Base-by-base conservation (phyloP, 2,113 vertebrate genomes). In the Polypterus bichir region DNA sequence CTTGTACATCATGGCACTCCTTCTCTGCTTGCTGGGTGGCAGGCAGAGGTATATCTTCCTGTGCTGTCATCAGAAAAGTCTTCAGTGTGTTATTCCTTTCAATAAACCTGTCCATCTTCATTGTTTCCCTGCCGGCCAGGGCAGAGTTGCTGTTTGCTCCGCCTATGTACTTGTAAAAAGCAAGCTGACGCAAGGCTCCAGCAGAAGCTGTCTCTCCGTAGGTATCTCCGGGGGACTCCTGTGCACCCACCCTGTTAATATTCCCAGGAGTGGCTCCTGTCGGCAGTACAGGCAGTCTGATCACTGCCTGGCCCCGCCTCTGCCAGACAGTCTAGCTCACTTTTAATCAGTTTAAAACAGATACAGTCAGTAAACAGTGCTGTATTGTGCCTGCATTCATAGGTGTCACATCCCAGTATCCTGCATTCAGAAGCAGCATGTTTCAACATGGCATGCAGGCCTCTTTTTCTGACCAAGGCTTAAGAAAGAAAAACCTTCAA, bases 61-160 rank as follows among this genome's bases (percentile, higher is more conserved):
- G 63, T 46, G 60, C 61, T 66, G 61, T 44, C 46, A 61, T 62
- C 62, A 73, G 70, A 6, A 62, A 66, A 64, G 66, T 54, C 4
- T 46, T 68, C 61, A 57, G 62, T 49, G 68, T 66, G 59, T 59
- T 77, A 60, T 75, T 73, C 49, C 71, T 74, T 69, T 74, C 71
- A 57, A 70, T 59, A 75, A 86, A 86, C 80, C 74, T 71, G 81
- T 85, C 76, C 1, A 70, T 83, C 81, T 71, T 86, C 80, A 84
- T 86, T 88, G 79, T 74, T 73, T 52, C 51, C 51, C 10, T 52
- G 51, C 51, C 51, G 76, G 65, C 73, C 10, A 54, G 72, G 76
- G 77, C 71, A 63, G 63, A 63, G 44, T 65, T 60, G 72, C 75
- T 77, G 53, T 60, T 61, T 55, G 65, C 67, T 70, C 69, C 72